Evolutionary conservation across 2,797 vertebrate genomes (phyloP), one percentile per base, ranked within the genome.

Genomic region (Xiphorhynchus erythropygius): DNA sequence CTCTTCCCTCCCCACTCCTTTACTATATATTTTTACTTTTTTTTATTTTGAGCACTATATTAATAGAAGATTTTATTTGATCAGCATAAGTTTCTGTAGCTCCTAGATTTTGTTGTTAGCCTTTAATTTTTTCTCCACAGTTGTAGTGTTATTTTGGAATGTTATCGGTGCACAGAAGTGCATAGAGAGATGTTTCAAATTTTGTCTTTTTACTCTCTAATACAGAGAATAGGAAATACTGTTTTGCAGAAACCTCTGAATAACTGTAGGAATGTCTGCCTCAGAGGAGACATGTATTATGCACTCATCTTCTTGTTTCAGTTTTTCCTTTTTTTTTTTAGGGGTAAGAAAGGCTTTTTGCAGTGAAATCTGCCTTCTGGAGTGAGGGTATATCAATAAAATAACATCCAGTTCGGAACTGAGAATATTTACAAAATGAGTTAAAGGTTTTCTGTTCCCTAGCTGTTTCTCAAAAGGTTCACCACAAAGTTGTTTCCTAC

Each of bases 201-300:
- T 76, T 70, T 60, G 52, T 84, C 89, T 93, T 91, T 94, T 93
- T 87, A 65, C 84, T 92, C 52, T 91, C n/a, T 35, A 88, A 50
- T 87, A 92, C 30, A 84, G 70, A 95, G 95, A 96, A 96, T 96
- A 91, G 2, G 56, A 94, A 94, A 97, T 94, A 91, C 56, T 95
- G 77, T 93, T 96, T 90, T 91, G 80, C 87, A 94, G 93, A 90
- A 96, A 59, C 44, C 49, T 92, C 71, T 86, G 84, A 96, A 79
- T 94, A 94, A 93, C 85, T 84, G 63, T 70, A 91, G 37, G 49
- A 93, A 84, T 33, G 55, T 67, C 69, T 91, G 91, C 69, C 94
- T 95, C 94, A 63, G 77, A 81, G 79, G 92, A 93, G 77, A 30
- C 70, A 91, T 94, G 87, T 63, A 94, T 97, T 96, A 95, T 96